A percentile compares a stretch with the other conserved stretches of the same genome.
These are phyloP conservation scores for Ophion ventricosus DNA, from an alignment of 2,888 invertebrate species.

Conservation along the genomic window DNA sequence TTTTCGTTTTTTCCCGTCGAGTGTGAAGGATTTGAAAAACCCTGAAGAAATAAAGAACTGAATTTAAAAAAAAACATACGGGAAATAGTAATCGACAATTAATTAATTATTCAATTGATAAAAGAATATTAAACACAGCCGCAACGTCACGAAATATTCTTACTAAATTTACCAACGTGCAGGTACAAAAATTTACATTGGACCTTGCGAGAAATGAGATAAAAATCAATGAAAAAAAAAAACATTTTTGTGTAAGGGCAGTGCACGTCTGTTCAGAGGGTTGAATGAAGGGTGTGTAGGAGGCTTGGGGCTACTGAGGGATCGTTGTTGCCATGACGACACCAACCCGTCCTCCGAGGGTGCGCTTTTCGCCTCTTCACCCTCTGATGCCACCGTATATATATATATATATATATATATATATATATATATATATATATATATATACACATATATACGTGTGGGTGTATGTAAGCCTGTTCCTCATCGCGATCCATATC, in stretches of 20 bases:
- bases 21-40: no score
- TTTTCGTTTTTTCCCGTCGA: conserved; percentile 10
- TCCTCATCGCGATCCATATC: conserved; percentile 79
- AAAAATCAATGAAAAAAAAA: no score
- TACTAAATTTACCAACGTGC: no score
- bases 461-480: conserved; percentile 24
- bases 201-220: no score
- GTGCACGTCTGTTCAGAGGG: conserved; percentile 32
- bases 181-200: no score
- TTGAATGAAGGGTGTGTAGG: conserved; percentile 77
- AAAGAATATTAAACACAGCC: no score
- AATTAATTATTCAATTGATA: no score
- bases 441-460: conserved; percentile 1
- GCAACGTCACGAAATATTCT: no score
- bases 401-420: conserved; percentile 9
- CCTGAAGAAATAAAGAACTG: no score
- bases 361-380: conserved; percentile 60
- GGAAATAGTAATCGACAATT: no score
- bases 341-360: conserved; percentile 78
- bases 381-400: conserved; percentile 47
- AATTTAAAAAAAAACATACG: no score
- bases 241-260: no score
- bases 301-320: conserved; percentile 82
- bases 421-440: conserved; percentile 21
- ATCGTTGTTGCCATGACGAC: conserved; percentile 82